Base-by-base conservation (phyloP, 2,113 vertebrate species). In the Chaetodon auriga region DNA sequence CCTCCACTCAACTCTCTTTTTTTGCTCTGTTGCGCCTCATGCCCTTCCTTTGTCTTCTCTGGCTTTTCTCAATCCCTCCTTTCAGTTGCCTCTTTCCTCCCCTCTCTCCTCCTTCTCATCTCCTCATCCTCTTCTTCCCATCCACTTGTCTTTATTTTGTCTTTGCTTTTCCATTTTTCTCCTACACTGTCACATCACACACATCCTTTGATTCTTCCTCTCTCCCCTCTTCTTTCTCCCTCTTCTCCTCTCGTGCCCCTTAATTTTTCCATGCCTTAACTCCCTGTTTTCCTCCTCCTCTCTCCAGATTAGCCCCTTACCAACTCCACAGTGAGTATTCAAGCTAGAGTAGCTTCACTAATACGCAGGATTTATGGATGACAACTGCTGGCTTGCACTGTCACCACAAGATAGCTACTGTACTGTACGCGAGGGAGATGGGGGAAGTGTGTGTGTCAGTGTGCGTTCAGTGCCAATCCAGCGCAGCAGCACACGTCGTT, bases 291-390 rank as follows among this genome's bases (percentile, higher is more conserved):
- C 54, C 61, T 43, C 69, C 38, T 74, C 73, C 68, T 87, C 75
- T 43, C 77, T 77, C 54, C 51, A 77, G 88, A 87, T 88, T 85
- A 91, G 46, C 76, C 64, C 66, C 8, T 7, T 30, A 68, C 66
- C 11, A 63, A 75, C 18, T 84, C 60, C 73, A 38, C 69, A 55
- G 48, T 45, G 64, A 82, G 69, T 55, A 76, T 62, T 83, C 90
- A 85, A 61, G 23, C 80, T 73, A 79, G 77, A 68, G 79, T 66
- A 18, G 75, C 68, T 68, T 76, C 75, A 69, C 76, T 91, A 85
- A 91, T 86, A 68, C 81, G 69, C 23, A n/a, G 89, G 90, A 83
- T 91, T 91, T 90, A 78, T 81, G 82, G 81, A 80, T 82, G 81
- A 90, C 88, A 80, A 88, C 78, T 65, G 51, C 51, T 76, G 82